Percentiles rank a stretch among this genome's conserved stretches.
phyloP scores from a whole-genome alignment of 2,888 invertebrate genomes.

The Drosophila pseudotalamancana region DNA sequence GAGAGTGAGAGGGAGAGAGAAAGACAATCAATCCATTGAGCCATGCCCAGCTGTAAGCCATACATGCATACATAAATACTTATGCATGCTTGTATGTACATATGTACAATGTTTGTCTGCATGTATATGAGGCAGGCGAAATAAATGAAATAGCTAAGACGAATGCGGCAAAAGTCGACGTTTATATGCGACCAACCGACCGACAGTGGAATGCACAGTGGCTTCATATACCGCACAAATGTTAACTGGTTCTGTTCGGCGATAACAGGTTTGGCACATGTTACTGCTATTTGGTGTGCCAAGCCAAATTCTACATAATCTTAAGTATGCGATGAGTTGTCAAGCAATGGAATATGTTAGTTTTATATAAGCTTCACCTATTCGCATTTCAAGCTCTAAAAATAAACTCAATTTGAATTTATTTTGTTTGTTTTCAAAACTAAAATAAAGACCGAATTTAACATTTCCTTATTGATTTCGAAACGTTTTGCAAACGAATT shows the following conservation, averaged over 20 bases:
- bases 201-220: slow-evolving; percentile 69
- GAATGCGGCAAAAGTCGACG: slow-evolving; percentile 61
- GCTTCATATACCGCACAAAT: slow-evolving; percentile 1
- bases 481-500: background rate
- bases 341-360: background rate
- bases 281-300: background rate
- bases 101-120: background rate
- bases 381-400: background rate
- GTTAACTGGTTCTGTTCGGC: slow-evolving; percentile 14
- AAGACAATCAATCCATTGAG: slow-evolving; percentile 38
- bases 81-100: background rate
- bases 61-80: background rate
- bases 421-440: background rate
- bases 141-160: slow-evolving; percentile 69
- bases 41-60: slow-evolving; percentile 27
- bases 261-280: slow-evolving; percentile 11
- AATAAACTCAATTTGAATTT: too few relatives aligned
- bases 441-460: background rate
- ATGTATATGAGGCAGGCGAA: slow-evolving; percentile 41
- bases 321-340: background rate
- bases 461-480: slow-evolving; percentile 1
- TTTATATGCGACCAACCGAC: slow-evolving; percentile 48
- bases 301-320: background rate
- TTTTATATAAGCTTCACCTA: too few relatives aligned
- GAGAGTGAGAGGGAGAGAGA: slow-evolving; percentile 5